Evolutionary conservation across 2,797 vertebrate species (phyloP).

Genomic region (Melanotaenia parkinsoni): DNA sequence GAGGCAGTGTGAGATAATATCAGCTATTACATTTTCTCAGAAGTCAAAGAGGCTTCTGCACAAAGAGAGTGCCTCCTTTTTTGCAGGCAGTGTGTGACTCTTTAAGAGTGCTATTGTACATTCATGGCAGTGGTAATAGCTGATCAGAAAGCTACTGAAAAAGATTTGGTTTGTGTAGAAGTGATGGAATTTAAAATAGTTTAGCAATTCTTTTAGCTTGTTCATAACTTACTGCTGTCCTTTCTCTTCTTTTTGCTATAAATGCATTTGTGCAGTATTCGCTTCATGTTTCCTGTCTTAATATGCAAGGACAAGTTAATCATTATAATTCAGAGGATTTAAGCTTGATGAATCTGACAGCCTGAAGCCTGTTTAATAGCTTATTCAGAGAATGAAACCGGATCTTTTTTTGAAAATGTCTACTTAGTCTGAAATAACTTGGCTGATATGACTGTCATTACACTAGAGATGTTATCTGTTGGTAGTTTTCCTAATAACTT

Average conservation of each 20-base stretch:
- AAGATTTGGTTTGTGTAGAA: conserved; percentile 36
- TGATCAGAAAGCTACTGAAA: conserved; percentile 44
- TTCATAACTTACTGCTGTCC: conserved; percentile 36
- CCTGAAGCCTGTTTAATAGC: conserved; percentile 69
- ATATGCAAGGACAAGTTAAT: conserved; percentile 76
- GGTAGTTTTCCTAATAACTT: conserved; percentile 64
- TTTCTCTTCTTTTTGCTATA: conserved; percentile 51
- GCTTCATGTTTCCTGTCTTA: conserved; percentile 47
- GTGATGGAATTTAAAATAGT: conserved; percentile 50
- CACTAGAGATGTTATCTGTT: conserved; percentile 73
- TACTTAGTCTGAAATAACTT: conserved; percentile 67
- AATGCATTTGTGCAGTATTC: conserved; percentile 48
- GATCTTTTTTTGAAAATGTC: conserved; percentile 61
- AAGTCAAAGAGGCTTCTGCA: conserved; percentile 61
- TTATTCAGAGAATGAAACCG: conserved; percentile 64
- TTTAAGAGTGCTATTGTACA: conserved; percentile 44
- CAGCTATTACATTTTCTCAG: conserved; percentile 78
- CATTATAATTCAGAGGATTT: conserved; percentile 69
- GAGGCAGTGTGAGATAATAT: conserved; percentile 73
- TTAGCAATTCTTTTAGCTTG: conserved; percentile 48
- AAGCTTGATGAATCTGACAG: conserved; percentile 67
- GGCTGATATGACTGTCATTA: conserved; percentile 69
- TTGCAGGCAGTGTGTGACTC: conserved; percentile 46
- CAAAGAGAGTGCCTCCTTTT: conserved; percentile 56
- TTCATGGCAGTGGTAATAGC: conserved; percentile 25